Evolutionary conservation across 2,888 invertebrate species (phyloP).

Genomic region (Acanthosepion esculentum): DNA sequence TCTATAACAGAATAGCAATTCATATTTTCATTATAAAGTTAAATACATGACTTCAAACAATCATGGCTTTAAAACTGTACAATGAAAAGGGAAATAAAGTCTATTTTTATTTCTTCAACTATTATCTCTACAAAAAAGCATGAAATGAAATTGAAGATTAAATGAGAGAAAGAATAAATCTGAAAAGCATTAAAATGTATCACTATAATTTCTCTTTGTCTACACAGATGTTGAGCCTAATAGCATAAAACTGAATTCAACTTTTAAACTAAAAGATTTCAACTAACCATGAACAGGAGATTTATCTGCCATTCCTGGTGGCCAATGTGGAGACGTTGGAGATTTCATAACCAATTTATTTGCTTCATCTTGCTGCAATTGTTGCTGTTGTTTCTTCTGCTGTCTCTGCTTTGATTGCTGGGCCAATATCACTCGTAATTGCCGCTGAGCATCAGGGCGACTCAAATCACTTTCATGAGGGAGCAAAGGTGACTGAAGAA

Average conservation of each 20-base stretch:
- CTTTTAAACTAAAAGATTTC: background rate
- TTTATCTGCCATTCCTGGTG: constrained; percentile 50
- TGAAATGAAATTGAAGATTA: no score
- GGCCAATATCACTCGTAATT: constrained; percentile 84
- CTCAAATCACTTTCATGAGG: constrained; percentile 50
- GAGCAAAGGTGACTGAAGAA: constrained; percentile 24
- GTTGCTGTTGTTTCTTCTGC: constrained; percentile 71
- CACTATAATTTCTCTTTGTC: background rate
- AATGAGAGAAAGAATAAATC: background rate
- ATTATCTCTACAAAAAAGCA: no score
- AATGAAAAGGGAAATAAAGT: no score
- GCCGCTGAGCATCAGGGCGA: constrained; percentile 76
- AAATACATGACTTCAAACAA: no score
- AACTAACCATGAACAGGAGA: constrained; percentile 10
- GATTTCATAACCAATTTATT: constrained; percentile 75
- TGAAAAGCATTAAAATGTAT: background rate
- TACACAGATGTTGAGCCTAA: background rate
- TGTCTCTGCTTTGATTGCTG: constrained; percentile 79
- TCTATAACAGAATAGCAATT: background rate
- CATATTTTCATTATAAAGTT: no score
- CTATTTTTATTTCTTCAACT: no score
- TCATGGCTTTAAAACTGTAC: no score
- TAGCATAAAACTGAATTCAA: no score
- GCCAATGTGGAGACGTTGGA: constrained; percentile 64
- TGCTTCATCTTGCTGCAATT: constrained; percentile 59